Evolutionary conservation across 2,113 vertebrate species (phyloP).

Genomic region (Urocynchramus pylzowi): DNA sequence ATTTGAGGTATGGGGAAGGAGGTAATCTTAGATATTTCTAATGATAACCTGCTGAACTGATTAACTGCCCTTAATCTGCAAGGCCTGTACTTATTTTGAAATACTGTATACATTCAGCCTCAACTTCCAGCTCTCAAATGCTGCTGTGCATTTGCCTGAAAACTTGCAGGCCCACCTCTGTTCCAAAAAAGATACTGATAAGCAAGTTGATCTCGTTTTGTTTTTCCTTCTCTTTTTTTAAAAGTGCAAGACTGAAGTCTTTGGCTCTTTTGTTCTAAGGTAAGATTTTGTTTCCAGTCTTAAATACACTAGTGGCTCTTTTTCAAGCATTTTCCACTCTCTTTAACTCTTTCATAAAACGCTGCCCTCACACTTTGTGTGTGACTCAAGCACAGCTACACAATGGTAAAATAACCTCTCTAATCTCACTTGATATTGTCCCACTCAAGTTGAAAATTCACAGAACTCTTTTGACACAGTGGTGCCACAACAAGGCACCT

Average conservation of each 20-base stretch:
- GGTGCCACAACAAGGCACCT: neutral
- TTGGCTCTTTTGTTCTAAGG: neutral
- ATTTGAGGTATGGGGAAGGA: neutral
- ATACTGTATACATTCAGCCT: neutral
- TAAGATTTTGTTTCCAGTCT: neutral
- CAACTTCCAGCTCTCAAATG: neutral
- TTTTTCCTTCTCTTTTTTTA: neutral
- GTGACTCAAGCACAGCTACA: neutral
- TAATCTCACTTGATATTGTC: neutral
- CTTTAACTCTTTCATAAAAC: neutral
- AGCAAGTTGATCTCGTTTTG: neutral
- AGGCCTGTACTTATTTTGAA: neutral
- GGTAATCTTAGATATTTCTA: neutral
- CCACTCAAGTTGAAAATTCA: neutral
- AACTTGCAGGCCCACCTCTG: neutral
- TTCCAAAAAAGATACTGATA: neutral
- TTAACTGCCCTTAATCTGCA: neutral
- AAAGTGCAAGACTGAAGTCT: neutral
- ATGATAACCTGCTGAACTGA: neutral
- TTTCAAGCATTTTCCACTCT: neutral
- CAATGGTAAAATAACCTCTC: neutral
- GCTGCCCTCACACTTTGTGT: neutral
- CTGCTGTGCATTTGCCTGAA: neutral
- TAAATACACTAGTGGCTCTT: neutral
- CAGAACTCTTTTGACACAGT: neutral